phyloP scores from a whole-genome alignment of 2,113 vertebrate species.

The Clarias magur region DNA sequence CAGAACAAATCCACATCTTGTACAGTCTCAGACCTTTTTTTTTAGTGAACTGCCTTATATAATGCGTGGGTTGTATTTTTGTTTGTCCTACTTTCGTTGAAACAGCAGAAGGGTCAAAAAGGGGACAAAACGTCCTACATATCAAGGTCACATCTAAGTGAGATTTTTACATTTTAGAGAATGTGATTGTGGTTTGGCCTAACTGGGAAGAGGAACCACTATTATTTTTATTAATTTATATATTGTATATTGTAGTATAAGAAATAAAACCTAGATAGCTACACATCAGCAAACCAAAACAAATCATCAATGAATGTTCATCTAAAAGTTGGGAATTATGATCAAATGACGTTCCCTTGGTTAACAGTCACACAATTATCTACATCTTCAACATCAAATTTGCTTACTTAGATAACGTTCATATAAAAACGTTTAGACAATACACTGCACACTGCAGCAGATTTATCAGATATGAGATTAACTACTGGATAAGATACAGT shows the following conservation, averaged over 20 bases:
- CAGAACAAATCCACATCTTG: background rate
- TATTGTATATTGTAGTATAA: too few relatives aligned
- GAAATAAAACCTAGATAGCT: background rate
- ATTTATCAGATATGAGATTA: background rate
- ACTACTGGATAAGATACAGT: background rate
- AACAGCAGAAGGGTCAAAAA: background rate
- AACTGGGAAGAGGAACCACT: background rate
- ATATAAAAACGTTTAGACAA: background rate
- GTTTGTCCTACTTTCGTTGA: background rate
- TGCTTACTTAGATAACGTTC: background rate
- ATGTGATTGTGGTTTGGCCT: background rate
- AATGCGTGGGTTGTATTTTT: background rate
- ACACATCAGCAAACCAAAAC: background rate
- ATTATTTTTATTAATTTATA: background rate
- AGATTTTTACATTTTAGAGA: background rate
- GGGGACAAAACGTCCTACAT: too few relatives aligned
- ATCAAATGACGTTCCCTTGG: background rate
- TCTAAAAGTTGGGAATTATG: background rate
- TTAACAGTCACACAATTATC: background rate
- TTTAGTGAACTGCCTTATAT: background rate
- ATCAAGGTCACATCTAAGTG: background rate
- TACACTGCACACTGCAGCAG: background rate
- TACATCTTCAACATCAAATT: too few relatives aligned
- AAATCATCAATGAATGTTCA: background rate
- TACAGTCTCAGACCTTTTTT: background rate